Base-by-base conservation (phyloP, 1,140 invertebrate species). In the Bathynomus jamesi region DNA sequence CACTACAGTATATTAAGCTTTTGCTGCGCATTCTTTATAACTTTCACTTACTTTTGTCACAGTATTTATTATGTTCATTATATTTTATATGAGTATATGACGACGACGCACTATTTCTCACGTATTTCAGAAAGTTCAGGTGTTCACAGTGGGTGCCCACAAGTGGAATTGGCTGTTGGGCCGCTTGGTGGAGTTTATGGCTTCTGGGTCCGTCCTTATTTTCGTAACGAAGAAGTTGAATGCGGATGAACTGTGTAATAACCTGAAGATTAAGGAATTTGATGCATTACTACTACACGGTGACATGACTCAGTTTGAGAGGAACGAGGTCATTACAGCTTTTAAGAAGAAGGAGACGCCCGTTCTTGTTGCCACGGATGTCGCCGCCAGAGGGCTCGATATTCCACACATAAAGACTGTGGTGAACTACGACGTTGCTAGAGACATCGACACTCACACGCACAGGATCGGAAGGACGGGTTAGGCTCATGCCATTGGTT, bases 171-270 rank as follows among this genome's bases (percentile, higher is more conserved):
- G 97, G 97, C 81, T 99, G 5, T 84, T 91, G 11, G 84, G 87
- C 63, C 88, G 91, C 79, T 83, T 99, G 60, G 94, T 99, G 0
- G 89, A 95, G 80, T 94, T 97, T 79, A 86, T 91, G 4, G 93
- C 94, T 0, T 82, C 87, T 31, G 97, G 97, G 40, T 96, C 93
- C 82, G 88, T 99, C 8, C 83, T 99, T 11, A 93, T 99, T 76
- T 99, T 99, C 84, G 96, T 99, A 3, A 99, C 96, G 0, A 96
- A 97, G 84, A 99, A 99, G 87, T 88, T 89, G 8, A 95, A 98
- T 83, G 90, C 93, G 0, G 94, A 97, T 80, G 93, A 97, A 81
- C 86, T 99, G 0, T 89, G 93, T 0, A 90, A 90, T 53, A 98
- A 96, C 83, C 83, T 99, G n/a, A 89, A 90, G 75, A 82, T 91